These are phyloP conservation scores for Vanessa atalanta DNA, from an alignment of 1,140 invertebrate species.

Conservation along the genomic window DNA sequence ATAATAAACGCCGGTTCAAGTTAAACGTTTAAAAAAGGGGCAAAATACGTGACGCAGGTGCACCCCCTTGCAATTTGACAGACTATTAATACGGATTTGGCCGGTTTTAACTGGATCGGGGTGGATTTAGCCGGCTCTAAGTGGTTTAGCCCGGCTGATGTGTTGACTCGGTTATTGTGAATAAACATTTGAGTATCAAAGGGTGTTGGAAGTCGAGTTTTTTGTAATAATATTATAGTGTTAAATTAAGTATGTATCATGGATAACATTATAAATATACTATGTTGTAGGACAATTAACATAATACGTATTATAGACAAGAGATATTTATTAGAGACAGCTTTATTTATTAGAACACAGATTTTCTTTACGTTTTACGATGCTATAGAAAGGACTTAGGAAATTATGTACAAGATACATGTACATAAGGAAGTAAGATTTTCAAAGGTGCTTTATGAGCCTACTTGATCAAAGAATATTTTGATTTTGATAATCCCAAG, in stretches of 20 bases:
- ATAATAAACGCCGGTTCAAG: constrained; percentile 21
- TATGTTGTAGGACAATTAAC: too few species aligned
- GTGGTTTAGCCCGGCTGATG: constrained; percentile 56
- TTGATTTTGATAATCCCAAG: too few species aligned
- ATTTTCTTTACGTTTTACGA: too few species aligned
- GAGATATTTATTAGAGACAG: too few species aligned
- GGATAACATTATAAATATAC: too few species aligned
- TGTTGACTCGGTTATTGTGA: constrained; percentile 40
- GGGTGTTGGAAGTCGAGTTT: not conserved
- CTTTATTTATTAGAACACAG: too few species aligned
- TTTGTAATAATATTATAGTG: not conserved
- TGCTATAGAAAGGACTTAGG: too few species aligned
- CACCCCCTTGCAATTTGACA: constrained; percentile 73
- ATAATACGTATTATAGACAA: too few species aligned
- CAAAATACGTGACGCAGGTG: constrained; percentile 52
- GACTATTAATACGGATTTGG: constrained; percentile 78
- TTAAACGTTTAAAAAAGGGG: constrained; percentile 31
- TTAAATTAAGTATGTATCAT: not conserved
- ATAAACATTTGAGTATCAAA: not conserved
- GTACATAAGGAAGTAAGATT: too few species aligned
- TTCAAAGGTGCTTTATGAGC: too few species aligned
- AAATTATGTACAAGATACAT: too few species aligned
- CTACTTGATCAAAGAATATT: too few species aligned
- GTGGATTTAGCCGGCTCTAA: constrained; percentile 59
- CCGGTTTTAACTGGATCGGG: constrained; percentile 62